A percentile compares a stretch with the other conserved stretches of the same genome.
Evolutionary conservation across 2,113 vertebrate genomes (phyloP).

Genomic region (Cercocebus atys): DNA sequence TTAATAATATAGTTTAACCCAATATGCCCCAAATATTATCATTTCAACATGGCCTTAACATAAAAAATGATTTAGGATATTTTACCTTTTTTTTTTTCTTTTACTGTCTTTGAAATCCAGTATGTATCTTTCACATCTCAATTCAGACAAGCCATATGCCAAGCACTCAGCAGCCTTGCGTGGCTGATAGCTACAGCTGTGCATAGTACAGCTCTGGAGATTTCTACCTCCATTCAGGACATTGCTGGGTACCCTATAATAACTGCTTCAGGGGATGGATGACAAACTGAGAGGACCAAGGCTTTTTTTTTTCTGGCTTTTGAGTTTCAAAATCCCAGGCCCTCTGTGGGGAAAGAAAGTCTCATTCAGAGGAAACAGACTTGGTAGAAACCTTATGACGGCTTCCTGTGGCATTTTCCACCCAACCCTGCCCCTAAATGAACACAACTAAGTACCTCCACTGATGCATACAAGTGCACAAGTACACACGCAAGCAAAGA

Average conservation of each 20-base stretch:
- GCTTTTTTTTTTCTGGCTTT: background rate
- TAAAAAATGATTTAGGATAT: background rate
- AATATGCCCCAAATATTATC: background rate
- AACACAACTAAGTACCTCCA: too few species aligned
- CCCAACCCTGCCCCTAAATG: too few species aligned
- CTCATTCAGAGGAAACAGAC: background rate
- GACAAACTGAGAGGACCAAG: background rate
- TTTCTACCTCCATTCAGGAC: background rate
- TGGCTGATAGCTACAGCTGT: background rate
- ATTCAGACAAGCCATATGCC: background rate
- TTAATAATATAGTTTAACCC: constrained; percentile 11
- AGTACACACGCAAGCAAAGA: background rate
- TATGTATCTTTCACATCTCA: background rate
- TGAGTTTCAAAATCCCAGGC: background rate
- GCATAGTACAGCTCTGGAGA: background rate
- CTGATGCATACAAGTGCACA: background rate
- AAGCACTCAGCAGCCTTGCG: background rate
- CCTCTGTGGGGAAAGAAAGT: background rate
- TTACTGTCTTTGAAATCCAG: background rate
- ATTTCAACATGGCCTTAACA: background rate
- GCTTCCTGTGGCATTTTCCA: background rate
- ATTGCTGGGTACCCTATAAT: background rate
- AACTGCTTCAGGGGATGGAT: background rate
- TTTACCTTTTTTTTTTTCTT: background rate
- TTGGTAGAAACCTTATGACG: background rate